phyloP scores from a whole-genome alignment of 2,113 vertebrate species.

The Nibea albiflora region DNA sequence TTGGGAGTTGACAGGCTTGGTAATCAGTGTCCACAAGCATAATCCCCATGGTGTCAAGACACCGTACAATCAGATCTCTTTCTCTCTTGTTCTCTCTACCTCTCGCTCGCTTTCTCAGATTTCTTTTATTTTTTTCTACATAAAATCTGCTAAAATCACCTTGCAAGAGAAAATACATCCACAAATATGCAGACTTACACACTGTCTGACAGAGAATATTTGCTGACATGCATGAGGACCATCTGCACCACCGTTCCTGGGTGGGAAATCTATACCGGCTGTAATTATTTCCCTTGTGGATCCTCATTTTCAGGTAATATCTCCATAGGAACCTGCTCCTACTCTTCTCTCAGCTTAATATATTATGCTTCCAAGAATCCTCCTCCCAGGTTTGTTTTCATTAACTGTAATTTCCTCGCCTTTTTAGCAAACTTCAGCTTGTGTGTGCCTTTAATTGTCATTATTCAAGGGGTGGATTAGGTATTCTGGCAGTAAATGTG shows the following conservation, averaged over 20 bases:
- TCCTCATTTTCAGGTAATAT: slow-evolving; percentile 73
- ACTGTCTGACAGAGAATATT: slow-evolving; percentile 45
- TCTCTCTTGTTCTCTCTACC: not conserved
- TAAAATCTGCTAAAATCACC: slow-evolving; percentile 62
- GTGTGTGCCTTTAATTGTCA: slow-evolving; percentile 51
- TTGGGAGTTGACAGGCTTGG: slow-evolving; percentile 76
- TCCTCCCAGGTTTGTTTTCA: slow-evolving; percentile 57
- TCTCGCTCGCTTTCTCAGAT: slow-evolving; percentile 2
- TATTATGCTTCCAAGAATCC: slow-evolving; percentile 32
- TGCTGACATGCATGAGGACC: slow-evolving; percentile 70
- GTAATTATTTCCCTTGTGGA: slow-evolving; percentile 70
- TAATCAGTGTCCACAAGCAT: slow-evolving; percentile 79
- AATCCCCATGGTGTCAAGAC: slow-evolving; percentile 75
- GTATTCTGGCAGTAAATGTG: slow-evolving; percentile 40
- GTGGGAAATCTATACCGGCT: slow-evolving; percentile 59
- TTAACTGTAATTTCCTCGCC: slow-evolving; percentile 49
- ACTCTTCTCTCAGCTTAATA: slow-evolving; percentile 47
- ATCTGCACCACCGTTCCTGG: slow-evolving; percentile 70
- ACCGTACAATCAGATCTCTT: slow-evolving; percentile 57
- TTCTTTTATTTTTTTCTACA: slow-evolving; percentile 23
- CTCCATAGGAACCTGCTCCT: slow-evolving; percentile 57
- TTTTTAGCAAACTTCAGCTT: slow-evolving; percentile 20
- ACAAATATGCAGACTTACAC: slow-evolving; percentile 42
- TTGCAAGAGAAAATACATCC: slow-evolving; percentile 44
- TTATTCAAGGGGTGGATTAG: slow-evolving; percentile 48